Conservation (phyloP, 37 sponge, comb jelly and placozoan genomes). For the Ephydatia muelleri region DNA sequence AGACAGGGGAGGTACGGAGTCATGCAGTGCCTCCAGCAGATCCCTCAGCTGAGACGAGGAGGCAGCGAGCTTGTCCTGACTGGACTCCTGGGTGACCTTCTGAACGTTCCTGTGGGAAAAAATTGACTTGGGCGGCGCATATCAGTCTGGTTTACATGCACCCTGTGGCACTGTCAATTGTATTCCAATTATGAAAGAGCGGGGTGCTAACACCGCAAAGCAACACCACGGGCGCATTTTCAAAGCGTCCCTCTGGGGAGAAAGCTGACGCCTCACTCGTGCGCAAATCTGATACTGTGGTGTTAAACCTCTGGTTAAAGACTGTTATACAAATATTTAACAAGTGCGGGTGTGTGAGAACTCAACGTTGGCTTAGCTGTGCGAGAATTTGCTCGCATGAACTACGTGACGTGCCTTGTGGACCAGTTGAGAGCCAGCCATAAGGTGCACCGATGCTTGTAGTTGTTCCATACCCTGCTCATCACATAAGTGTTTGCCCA, state of each 20-base stretch:
- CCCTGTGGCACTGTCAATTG: too few species aligned
- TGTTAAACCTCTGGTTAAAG: too few species aligned
- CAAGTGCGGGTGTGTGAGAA: too few species aligned
- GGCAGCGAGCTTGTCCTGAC: background rate
- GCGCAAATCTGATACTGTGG: background rate
- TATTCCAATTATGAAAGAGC: background rate
- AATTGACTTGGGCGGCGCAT: too few species aligned
- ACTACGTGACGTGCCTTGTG: constrained; percentile 34
- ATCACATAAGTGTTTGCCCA: background rate
- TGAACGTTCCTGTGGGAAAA: constrained; percentile 24
- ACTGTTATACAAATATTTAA: too few species aligned
- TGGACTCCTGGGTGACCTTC: background rate
- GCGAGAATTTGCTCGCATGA: background rate
- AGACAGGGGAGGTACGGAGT: background rate
- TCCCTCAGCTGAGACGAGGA: constrained; percentile 22
- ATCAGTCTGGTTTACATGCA: too few species aligned
- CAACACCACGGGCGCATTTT: background rate
- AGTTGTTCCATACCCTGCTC: constrained; percentile 56
- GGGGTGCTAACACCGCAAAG: background rate
- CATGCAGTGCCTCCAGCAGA: constrained; percentile 2
- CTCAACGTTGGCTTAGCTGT: too few species aligned
- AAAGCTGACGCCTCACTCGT: background rate
- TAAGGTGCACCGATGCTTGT: constrained; percentile 70
- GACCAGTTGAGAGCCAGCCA: constrained; percentile 79
- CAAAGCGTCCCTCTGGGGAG: background rate